phyloP scores from a whole-genome alignment of 2,888 invertebrate species.

The Polydrusus tereticollis region DNA sequence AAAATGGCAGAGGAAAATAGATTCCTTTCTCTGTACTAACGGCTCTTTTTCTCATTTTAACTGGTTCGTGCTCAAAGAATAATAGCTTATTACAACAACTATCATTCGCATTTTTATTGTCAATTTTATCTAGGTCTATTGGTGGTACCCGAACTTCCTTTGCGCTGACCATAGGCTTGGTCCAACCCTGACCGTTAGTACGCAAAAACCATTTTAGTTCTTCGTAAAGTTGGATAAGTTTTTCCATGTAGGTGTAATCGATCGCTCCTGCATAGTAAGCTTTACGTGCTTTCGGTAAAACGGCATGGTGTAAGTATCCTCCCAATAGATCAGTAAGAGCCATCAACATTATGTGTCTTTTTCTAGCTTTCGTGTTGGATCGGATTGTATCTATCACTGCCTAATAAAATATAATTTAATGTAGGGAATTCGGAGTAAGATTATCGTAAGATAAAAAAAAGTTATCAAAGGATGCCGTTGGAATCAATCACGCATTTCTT shows the following conservation, averaged over 20 bases:
- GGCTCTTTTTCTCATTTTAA: conserved; percentile 38
- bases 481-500: too few relatives aligned
- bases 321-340: conserved; percentile 67
- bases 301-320: conserved; percentile 73
- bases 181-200: conserved; percentile 75
- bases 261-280: conserved; percentile 76
- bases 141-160: conserved; percentile 42
- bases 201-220: conserved; percentile 72
- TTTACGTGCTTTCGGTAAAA: conserved; percentile 73
- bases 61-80: conserved; percentile 52
- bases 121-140: conserved; percentile 46
- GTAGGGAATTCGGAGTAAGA: too few relatives aligned
- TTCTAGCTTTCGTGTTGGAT: conserved; percentile 59
- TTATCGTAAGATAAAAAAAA: too few relatives aligned
- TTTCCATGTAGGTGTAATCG: conserved; percentile 70
- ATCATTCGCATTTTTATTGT: conserved; percentile 38
- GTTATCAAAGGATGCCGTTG: too few relatives aligned
- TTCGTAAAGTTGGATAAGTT: conserved; percentile 71
- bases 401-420: conserved; percentile 34
- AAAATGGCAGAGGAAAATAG: conserved; percentile 70
- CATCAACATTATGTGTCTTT: conserved; percentile 61
- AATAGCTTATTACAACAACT: conserved; percentile 53
- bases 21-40: conserved; percentile 37
- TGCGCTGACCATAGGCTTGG: conserved; percentile 54
- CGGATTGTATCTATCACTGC: conserved; percentile 59